Percentiles rank a stretch among this genome's conserved stretches.
phyloP scores from a whole-genome alignment of 2,888 invertebrate genomes.

The Lamproptera curius region DNA sequence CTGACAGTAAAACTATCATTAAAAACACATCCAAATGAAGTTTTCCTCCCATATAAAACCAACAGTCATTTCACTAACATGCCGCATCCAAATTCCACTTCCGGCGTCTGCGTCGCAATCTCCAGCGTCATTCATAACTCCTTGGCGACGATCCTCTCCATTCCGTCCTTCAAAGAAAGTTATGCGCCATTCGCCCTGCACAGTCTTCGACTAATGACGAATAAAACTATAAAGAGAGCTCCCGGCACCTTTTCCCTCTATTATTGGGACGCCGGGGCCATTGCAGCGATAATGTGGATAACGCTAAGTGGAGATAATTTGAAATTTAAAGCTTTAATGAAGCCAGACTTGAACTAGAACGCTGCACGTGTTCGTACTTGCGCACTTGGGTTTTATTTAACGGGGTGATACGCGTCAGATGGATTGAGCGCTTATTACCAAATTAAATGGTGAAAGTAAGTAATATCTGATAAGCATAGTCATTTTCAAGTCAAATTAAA shows the following conservation, averaged over 20 bases:
- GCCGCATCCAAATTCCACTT: constrained; percentile 23
- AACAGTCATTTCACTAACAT: too few species aligned
- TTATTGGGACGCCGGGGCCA: not conserved
- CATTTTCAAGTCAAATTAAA: too few species aligned
- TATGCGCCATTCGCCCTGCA: constrained; percentile 27
- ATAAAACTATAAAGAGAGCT: constrained; percentile 23
- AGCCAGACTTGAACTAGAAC: not conserved
- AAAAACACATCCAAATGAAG: too few species aligned
- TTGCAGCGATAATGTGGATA: not conserved
- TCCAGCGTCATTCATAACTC: constrained; percentile 37
- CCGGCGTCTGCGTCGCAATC: constrained; percentile 9
- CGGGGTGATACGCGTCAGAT: too few species aligned
- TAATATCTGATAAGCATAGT: too few species aligned
- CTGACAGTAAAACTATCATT: too few species aligned
- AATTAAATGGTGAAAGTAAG: too few species aligned
- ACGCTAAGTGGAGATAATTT: not conserved
- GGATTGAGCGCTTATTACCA: too few species aligned
- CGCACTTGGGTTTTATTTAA: too few species aligned
- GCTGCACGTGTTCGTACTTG: too few species aligned
- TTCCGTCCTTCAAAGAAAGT: constrained; percentile 27
- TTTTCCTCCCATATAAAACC: too few species aligned
- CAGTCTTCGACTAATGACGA: constrained; percentile 24
- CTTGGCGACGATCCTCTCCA: constrained; percentile 26
- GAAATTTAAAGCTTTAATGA: not conserved
- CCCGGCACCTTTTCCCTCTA: constrained; percentile 5